These are phyloP conservation scores for Astreopora myriophthalma DNA, from an alignment of 64 coral and sea anemone genomes.

Conservation along the genomic window DNA sequence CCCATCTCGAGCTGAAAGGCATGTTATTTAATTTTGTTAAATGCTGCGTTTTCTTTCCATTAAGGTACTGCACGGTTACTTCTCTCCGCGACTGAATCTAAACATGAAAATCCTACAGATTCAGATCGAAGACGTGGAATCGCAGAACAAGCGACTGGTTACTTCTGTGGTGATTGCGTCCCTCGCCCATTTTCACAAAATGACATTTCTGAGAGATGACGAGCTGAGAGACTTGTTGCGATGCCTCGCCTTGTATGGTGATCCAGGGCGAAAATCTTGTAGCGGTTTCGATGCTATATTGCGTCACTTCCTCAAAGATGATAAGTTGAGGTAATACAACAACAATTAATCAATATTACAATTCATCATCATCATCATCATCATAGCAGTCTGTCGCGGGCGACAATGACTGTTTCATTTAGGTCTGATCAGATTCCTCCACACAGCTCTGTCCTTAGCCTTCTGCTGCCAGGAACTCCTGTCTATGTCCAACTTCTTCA, in stretches of 20 bases:
- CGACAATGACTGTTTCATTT: too few species aligned
- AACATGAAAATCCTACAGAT: constrained; percentile 7
- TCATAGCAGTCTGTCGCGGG: too few species aligned
- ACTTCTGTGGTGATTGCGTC: constrained; percentile 18
- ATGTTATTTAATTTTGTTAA: too few species aligned
- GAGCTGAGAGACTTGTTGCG: neutral
- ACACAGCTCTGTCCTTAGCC: too few species aligned
- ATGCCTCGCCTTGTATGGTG: neutral
- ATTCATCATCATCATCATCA: too few species aligned
- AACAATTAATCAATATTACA: too few species aligned
- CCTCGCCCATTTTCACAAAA: neutral
- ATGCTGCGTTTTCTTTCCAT: neutral
- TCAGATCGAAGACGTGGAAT: neutral
- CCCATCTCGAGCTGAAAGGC: too few species aligned
- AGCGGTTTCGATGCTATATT: neutral
- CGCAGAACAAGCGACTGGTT: neutral
- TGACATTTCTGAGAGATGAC: neutral
- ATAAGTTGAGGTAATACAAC: neutral
- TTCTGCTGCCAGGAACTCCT: too few species aligned
- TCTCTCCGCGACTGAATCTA: neutral
- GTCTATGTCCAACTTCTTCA: too few species aligned
- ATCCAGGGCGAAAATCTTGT: neutral
- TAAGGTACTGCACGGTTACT: neutral
- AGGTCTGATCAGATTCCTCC: too few species aligned
- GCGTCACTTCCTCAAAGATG: neutral